Evolutionary conservation across 2,797 vertebrate genomes (phyloP).

Genomic region (Kryptolebias ocellatus): DNA sequence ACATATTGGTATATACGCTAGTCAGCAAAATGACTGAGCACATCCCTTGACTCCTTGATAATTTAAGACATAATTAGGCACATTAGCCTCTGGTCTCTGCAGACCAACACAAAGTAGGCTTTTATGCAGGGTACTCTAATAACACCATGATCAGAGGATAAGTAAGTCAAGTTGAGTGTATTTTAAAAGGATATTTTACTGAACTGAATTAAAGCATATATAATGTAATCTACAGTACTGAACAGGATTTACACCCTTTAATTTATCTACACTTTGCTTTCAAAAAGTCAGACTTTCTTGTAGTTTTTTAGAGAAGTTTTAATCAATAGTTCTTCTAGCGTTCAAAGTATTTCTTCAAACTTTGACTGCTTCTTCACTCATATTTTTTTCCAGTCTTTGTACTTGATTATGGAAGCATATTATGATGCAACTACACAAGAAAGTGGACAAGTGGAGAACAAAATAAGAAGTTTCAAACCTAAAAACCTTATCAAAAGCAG

Average conservation of each 20-base stretch:
- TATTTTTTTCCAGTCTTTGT: too few species aligned
- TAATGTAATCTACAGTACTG: too few species aligned
- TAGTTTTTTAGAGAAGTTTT: not conserved
- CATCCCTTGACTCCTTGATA: slow-evolving; percentile 54
- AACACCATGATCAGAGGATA: slow-evolving; percentile 18
- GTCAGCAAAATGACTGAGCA: slow-evolving; percentile 57
- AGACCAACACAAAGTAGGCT: slow-evolving; percentile 46
- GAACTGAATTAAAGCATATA: not conserved
- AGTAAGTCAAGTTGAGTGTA: not conserved
- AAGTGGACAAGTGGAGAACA: too few species aligned
- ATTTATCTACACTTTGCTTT: too few species aligned
- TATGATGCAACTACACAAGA: too few species aligned
- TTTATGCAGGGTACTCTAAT: slow-evolving; percentile 34
- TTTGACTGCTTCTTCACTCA: not conserved
- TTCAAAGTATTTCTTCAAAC: not conserved
- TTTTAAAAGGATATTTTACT: not conserved
- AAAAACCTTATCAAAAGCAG: too few species aligned
- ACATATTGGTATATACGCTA: slow-evolving; percentile 43
- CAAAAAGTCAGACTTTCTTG: too few species aligned
- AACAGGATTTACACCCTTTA: too few species aligned
- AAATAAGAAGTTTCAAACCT: too few species aligned
- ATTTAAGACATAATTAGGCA: slow-evolving; percentile 77
- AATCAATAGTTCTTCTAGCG: not conserved
- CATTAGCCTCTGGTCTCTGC: slow-evolving; percentile 66
- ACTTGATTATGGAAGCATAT: too few species aligned